Conservation (phyloP, 2,113 vertebrate genomes). For the Chrysochloris asiatica region DNA sequence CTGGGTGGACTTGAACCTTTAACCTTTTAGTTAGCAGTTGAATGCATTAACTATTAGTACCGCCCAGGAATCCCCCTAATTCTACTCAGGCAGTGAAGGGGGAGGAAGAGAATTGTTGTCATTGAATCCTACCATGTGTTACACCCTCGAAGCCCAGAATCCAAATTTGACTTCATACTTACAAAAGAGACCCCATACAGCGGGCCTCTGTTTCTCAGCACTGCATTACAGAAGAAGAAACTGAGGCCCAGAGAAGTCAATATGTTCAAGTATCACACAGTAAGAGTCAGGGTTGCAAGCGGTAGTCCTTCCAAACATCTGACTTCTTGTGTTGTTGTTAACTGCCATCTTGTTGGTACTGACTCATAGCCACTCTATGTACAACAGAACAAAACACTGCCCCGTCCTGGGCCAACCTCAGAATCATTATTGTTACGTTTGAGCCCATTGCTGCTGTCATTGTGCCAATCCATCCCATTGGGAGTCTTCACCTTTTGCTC, state of each 20-base stretch:
- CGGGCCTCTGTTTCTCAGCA: not conserved
- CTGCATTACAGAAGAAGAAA: not conserved
- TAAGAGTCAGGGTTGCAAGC: too few relatives aligned
- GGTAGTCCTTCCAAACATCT: too few relatives aligned
- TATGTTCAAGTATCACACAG: not conserved
- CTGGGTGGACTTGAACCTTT: not conserved
- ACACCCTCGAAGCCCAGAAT: not conserved
- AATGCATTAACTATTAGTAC: not conserved
- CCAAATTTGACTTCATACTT: rapidly evolving
- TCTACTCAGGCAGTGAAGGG: rapidly evolving
- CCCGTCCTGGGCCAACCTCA: too few relatives aligned
- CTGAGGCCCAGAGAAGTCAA: not conserved
- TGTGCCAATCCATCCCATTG: too few relatives aligned
- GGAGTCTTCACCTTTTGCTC: too few relatives aligned
- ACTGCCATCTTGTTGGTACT: too few relatives aligned
- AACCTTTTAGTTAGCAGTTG: not conserved
- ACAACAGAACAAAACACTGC: too few relatives aligned
- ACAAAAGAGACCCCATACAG: rapidly evolving
- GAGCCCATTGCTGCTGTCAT: too few relatives aligned
- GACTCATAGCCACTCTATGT: too few relatives aligned
- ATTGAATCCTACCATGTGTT: rapidly evolving
- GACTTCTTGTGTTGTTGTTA: too few relatives aligned
- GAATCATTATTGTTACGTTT: too few relatives aligned
- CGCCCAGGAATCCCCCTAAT: not conserved
- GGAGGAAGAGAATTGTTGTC: not conserved